Percentiles rank a stretch among this genome's conserved stretches.
These are phyloP conservation scores for Pluvianellus socialis DNA, from an alignment of 2,113 vertebrate species.

Conservation along the genomic window DNA sequence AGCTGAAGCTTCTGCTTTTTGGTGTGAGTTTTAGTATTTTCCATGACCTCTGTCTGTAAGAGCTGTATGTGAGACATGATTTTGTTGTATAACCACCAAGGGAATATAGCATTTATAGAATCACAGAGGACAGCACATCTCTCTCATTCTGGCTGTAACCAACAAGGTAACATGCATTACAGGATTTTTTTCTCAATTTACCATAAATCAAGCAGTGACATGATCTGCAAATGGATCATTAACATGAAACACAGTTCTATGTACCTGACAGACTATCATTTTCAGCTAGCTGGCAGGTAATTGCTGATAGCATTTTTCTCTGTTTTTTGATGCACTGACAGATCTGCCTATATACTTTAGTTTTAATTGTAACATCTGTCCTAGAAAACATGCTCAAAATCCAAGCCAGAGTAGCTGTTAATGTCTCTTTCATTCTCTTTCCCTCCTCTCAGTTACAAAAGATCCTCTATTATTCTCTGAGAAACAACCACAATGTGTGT, in stretches of 20 bases:
- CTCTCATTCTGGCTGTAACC: not conserved
- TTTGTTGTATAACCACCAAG: not conserved
- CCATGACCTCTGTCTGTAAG: not conserved
- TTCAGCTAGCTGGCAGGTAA: not conserved
- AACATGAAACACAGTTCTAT: not conserved
- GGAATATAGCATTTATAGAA: rapidly evolving
- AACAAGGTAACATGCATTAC: not conserved
- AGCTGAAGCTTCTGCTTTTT: not conserved
- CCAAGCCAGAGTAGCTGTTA: not conserved
- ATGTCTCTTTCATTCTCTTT: not conserved
- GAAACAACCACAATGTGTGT: not conserved
- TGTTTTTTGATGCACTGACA: not conserved
- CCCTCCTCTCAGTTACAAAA: not conserved
- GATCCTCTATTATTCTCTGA: not conserved
- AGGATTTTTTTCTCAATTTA: not conserved
- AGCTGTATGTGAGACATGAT: not conserved
- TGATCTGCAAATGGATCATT: not conserved
- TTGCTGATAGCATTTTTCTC: not conserved
- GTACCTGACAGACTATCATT: not conserved
- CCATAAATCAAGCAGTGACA: not conserved
- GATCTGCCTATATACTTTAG: not conserved
- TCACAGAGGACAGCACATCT: not conserved
- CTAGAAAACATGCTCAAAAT: not conserved
- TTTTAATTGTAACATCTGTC: not conserved
- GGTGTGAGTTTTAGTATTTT: not conserved